A percentile compares a stretch with the other conserved stretches of the same genome.
Evolutionary conservation across 2,888 invertebrate genomes (phyloP).

Genomic region (Ferrisia virgata): DNA sequence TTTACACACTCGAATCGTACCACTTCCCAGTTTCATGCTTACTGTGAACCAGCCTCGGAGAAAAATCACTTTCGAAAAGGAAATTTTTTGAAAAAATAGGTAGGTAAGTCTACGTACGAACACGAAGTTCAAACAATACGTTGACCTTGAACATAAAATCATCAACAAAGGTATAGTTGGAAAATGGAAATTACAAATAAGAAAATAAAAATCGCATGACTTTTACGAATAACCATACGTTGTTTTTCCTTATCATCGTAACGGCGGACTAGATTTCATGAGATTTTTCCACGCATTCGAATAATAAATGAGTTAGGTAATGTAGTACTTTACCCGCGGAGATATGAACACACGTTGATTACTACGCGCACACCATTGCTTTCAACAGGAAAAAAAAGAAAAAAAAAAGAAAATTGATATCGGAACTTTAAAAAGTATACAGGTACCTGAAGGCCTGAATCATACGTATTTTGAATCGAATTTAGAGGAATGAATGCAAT

Average conservation of each 20-base stretch:
- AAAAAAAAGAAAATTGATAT: background rate
- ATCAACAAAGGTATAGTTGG: background rate
- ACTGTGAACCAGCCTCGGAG: background rate
- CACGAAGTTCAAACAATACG: background rate
- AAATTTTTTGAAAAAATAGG: background rate
- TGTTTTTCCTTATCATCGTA: slow-evolving; percentile 4
- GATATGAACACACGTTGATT: background rate
- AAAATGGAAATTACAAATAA: slow-evolving; percentile 13
- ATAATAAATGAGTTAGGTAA: background rate
- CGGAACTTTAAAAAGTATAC: background rate
- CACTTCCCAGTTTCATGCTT: background rate
- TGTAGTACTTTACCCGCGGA: background rate
- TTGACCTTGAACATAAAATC: slow-evolving; percentile 11
- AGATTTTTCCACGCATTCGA: slow-evolving; percentile 23
- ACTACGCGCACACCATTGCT: background rate
- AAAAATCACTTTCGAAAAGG: background rate
- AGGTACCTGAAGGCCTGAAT: too few relatives aligned
- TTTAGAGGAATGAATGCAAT: too few relatives aligned
- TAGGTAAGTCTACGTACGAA: too few relatives aligned
- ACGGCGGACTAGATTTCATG: slow-evolving; percentile 1
- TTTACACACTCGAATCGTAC: background rate
- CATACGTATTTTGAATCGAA: too few relatives aligned
- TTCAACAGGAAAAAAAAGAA: background rate
- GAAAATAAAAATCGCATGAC: slow-evolving; percentile 28
- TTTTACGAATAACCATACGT: slow-evolving; percentile 8